phyloP scores from a whole-genome alignment of 2,113 vertebrate genomes.

The Laterallus jamaicensis region DNA sequence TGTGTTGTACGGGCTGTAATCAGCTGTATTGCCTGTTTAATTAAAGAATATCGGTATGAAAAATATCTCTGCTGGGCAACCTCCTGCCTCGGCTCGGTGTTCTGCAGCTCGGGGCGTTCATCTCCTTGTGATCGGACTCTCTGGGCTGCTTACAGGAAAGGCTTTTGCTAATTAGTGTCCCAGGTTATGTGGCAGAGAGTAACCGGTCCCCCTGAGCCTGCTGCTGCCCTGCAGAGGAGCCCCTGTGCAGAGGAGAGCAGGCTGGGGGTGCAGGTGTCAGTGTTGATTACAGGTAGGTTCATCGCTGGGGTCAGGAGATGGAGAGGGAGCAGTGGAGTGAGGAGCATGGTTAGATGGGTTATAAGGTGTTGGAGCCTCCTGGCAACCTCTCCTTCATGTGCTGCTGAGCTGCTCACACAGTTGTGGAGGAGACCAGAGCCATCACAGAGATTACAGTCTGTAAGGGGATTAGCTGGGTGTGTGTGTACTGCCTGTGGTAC shows the following conservation, averaged over 20 bases:
- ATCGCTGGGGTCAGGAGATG: rapidly evolving
- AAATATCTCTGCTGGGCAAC: neutral
- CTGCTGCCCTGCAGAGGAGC: rapidly evolving
- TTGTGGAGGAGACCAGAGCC: neutral
- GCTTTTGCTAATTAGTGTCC: rapidly evolving
- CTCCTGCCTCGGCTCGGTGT: rapidly evolving
- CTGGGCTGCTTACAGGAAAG: neutral
- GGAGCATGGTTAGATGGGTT: neutral
- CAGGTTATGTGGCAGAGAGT: neutral
- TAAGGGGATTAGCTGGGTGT: too few species aligned
- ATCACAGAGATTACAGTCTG: too few species aligned
- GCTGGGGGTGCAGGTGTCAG: rapidly evolving
- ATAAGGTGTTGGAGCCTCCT: too few species aligned
- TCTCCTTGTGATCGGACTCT: neutral
- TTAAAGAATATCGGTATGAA: rapidly evolving
- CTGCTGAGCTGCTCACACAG: neutral
- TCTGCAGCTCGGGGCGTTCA: rapidly evolving
- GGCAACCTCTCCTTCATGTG: neutral
- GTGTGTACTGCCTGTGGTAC: neutral
- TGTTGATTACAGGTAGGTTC: neutral
- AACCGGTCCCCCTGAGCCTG: neutral
- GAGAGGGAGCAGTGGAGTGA: rapidly evolving
- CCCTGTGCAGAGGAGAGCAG: rapidly evolving
- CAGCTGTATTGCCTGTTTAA: neutral
- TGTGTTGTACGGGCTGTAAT: neutral